Percentiles rank a stretch among this genome's conserved stretches.
Evolutionary conservation across 1,140 invertebrate genomes (phyloP).

Genomic region (Drosophila tristis): DNA sequence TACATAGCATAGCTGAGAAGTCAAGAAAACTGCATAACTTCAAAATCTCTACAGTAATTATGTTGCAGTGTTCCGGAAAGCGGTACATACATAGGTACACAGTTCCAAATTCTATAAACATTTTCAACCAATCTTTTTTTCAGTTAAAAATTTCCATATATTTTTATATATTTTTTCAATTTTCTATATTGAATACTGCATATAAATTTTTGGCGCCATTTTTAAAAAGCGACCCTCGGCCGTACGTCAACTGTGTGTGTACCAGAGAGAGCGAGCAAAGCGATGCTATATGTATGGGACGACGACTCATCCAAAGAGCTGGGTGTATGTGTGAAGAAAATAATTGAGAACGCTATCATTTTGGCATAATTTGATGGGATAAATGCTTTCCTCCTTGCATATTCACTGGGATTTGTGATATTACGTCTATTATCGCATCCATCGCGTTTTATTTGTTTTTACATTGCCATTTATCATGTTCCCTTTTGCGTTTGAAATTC

Average conservation of each 20-base stretch:
- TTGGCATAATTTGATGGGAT: conserved; percentile 13
- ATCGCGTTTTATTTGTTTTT: conserved; percentile 75
- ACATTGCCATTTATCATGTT: conserved; percentile 56
- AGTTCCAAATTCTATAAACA: too few species aligned
- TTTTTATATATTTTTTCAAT: conserved; percentile 4
- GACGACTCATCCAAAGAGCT: too few species aligned
- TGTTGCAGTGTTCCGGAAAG: too few species aligned
- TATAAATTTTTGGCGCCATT: conserved; percentile 70
- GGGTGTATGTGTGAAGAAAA: conserved; percentile 28
- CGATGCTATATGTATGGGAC: conserved; percentile 5
- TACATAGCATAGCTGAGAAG: too few species aligned
- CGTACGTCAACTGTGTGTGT: conserved; percentile 20
- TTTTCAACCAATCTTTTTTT: too few species aligned
- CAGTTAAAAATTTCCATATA: not conserved
- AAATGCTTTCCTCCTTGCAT: conserved; percentile 10
- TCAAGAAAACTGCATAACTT: too few species aligned
- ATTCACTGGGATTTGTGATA: conserved; percentile 7
- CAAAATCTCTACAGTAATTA: too few species aligned
- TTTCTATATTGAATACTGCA: not conserved
- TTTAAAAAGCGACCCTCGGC: conserved; percentile 50
- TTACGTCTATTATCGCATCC: conserved; percentile 48
- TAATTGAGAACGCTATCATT: conserved; percentile 15
- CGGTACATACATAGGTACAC: too few species aligned
- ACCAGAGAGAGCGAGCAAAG: conserved; percentile 42
- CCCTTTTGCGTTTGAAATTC: conserved; percentile 45